Base-by-base conservation (phyloP, 2,888 invertebrate genomes). In the Sipha maydis region DNA sequence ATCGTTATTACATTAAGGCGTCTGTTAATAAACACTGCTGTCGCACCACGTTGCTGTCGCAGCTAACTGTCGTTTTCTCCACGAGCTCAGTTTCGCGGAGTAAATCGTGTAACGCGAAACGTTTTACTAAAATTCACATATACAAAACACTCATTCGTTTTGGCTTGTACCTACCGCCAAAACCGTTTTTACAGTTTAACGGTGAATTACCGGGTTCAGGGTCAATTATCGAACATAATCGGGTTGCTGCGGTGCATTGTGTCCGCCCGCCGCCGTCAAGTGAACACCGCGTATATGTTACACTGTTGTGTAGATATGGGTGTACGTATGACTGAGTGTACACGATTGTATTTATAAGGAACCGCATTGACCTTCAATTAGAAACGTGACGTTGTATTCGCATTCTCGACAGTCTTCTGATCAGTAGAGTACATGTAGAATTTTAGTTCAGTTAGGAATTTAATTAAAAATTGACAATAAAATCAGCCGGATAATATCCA, bases 191-290 rank as follows among this genome's bases (percentile, higher is more conserved):
- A 75, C 80, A 73, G 54, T 79, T 86, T 80, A 88, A 88, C n/a
- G 86, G 86, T 88, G n/a, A 82, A 88, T 88, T 88, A 88, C 75
- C 54, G 86, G 80, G 80, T 75, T 79, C 86, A 82, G 73, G 86
- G 86, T 82, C 86, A 82, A 88, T 88, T 88, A 88, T 41, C 19
- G 61, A 79, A 56, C 79, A 79, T 86, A 86, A 79, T 79, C 34
- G 19, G 9, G 79, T 79, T 56, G 83, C 75, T 19, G 85, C 85
- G 85, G 85, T 78, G 54, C 78, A 85, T 85, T 79, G 86, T 73
- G n/a, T 79, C 21, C 54, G 56, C 34, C 21, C 31, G 8, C 73
- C 73, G 67, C 79, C 82, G 80, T 41, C 80, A 28, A 82, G 41
- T 25, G 41, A 82, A 82, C 69, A 82, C 69, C 82, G 3, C 1